Evolutionary conservation across 2,113 vertebrate genomes (phyloP), one percentile per base, ranked within the genome.

Genomic region (Lagopus leucura): DNA sequence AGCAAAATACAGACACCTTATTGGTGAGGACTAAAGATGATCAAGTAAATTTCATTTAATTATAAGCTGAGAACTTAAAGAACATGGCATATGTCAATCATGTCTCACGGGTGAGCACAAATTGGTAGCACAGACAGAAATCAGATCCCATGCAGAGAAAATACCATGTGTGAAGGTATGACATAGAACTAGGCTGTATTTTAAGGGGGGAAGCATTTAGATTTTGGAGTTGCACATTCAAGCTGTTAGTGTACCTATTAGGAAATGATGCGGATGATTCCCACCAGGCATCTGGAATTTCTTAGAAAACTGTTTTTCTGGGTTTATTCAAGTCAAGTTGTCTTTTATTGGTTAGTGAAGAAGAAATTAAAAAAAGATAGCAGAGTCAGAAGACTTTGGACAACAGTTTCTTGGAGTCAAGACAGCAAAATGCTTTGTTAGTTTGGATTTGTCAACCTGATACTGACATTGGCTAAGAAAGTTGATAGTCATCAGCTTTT

Each of bases 251-350:
- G 30, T 45, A 57, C 24, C 21, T 82, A 7, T 36, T 70, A 73
- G 40, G 2, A 77, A 57, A 22, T 38, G 16, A 45, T 20, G 8
- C 36, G 10, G 20, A 38, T 58, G 43, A 73, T 76, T 92, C 75
- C 61, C 48, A 13, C 3, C 28, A 58, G 21, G 28, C 13, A 43
- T 32, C 17, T 38, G 48, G 30, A 58, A 66, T 76, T 92, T 85
- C 71, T 79, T 42, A 65, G 52, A 34, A 72, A 77, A 74, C 42
- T 32, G 6, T 2, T 64, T 75, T 82, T 52, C 28, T 80, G 30
- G 34, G 25, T 89, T 64, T 92, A 48, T 36, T 78, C 32, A 72
- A 82, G 72, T 38, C 79, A 71, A 27, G 10, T 66, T 82, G n/a
- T 45, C 13, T 42, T 84, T 50, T 75, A 15, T 21, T 28, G 75